Evolutionary conservation across 2,888 invertebrate genomes (phyloP).

Genomic region (Drosophila planitibia): DNA sequence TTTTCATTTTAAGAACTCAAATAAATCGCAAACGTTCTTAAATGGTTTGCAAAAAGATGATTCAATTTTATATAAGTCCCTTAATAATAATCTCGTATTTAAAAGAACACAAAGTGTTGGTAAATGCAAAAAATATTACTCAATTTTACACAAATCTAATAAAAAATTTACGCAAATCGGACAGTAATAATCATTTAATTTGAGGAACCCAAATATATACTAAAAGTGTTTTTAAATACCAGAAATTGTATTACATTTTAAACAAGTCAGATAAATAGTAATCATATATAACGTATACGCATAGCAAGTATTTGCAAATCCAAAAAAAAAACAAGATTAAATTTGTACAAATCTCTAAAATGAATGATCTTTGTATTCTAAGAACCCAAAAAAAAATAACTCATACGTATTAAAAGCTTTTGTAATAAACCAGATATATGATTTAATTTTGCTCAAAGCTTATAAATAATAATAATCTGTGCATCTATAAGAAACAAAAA

Average conservation of each 20-base stretch:
- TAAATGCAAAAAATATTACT: background rate
- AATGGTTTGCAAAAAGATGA: background rate
- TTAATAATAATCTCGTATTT: background rate
- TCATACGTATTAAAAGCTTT: too few relatives aligned
- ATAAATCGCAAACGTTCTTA: background rate
- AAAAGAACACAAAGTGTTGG: background rate
- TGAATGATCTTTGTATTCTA: too few relatives aligned
- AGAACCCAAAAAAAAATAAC: background rate
- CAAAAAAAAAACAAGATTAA: too few relatives aligned
- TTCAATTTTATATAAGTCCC: background rate
- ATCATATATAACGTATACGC: background rate
- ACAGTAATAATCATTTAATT: too few relatives aligned
- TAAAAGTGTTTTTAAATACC: background rate
- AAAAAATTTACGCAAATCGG: background rate
- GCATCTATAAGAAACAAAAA: background rate
- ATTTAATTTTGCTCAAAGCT: too few relatives aligned
- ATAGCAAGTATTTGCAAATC: background rate
- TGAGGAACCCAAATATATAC: background rate
- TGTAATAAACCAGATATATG: too few relatives aligned
- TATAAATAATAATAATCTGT: too few relatives aligned
- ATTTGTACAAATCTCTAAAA: too few relatives aligned
- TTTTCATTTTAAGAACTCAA: background rate
- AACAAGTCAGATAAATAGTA: background rate
- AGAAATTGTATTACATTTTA: background rate
- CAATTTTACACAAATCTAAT: background rate